Conservation (phyloP, 1,140 invertebrate species). For the Drosophila lacertosa region DNA sequence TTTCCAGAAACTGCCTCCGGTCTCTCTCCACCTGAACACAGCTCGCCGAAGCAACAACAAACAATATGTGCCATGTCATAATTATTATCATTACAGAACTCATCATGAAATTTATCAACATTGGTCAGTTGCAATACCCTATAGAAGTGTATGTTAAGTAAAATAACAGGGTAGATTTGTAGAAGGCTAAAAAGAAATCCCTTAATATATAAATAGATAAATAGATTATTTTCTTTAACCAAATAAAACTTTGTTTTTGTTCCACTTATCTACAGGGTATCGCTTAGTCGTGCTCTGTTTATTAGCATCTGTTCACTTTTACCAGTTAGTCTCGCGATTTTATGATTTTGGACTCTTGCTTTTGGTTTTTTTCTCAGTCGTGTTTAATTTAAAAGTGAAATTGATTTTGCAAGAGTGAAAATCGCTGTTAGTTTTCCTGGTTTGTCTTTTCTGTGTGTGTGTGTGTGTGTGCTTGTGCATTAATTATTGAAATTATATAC, state of each 20-base stretch:
- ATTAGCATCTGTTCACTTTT: no score
- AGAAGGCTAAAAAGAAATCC: no score
- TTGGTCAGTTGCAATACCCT: slow-evolving; percentile 20
- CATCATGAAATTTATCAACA: slow-evolving; percentile 22
- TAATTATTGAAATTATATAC: slow-evolving; percentile 62
- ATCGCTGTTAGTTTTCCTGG: slow-evolving; percentile 39
- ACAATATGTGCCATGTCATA: slow-evolving; percentile 5
- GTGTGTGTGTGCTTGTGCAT: slow-evolving; percentile 38
- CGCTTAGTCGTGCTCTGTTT: no score
- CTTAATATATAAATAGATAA: no score
- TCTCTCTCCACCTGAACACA: not conserved
- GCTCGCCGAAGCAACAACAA: slow-evolving; percentile 8
- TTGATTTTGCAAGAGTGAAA: slow-evolving; percentile 61
- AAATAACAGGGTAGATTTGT: not conserved
- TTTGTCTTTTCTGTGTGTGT: slow-evolving; percentile 20
- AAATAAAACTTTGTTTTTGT: no score
- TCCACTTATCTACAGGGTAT: no score
- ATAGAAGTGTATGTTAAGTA: no score
- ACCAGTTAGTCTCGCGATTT: slow-evolving; percentile 1
- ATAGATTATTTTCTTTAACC: no score
- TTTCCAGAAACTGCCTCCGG: not conserved
- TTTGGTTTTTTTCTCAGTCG: slow-evolving; percentile 19
- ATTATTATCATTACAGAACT: slow-evolving; percentile 23
- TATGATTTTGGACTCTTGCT: slow-evolving; percentile 12
- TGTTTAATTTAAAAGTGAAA: slow-evolving; percentile 76